Evolutionary conservation across 2,888 invertebrate genomes (phyloP), one percentile per base, ranked within the genome.

Genomic region (Lasioglossum vierecki): DNA sequence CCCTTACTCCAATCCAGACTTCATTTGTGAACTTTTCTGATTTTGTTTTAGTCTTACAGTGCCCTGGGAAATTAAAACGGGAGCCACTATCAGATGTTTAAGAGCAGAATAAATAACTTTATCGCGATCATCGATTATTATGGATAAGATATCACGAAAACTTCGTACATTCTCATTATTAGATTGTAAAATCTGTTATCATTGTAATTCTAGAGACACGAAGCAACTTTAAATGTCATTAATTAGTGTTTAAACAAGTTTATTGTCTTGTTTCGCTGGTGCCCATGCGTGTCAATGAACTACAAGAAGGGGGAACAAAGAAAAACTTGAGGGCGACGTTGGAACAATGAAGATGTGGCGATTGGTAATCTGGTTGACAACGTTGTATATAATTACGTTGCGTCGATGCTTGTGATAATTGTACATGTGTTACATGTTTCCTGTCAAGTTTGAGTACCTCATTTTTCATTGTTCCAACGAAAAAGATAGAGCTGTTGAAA

Each of bases 401-500:
- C 63, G 30, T 57, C n/a, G 57, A n/a, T 57, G 57, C n/a, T 57
- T 57, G 57, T 63, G 30, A 63, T 63, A 63, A 63, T 63, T 63
- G 6, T 26, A 63, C n/a, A 63, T 30, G 2, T 63, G 30, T n/a
- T 63, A 30, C 30, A 8, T 30, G 63, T 63, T 63, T 63, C 15
- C 30, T 30, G 63, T 63, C 15, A 30, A 63, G 30, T 63, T 63
- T 63, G 5, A 30, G 30, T 30, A 26, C 30, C 30, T 15, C 13
- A 15, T 30, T 63, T 63, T 63, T 63, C 63, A 63, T 63, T 63
- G 63, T 63, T 30, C 6, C 6, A 63, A 63, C 30, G 15, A 15
- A 6, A 63, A 15, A 30, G 15, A 63, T 63, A 66, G 18, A 18
- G 30, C 35, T 39, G 66, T 18, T 18, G 22, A 35, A 66, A 35